Conservation (phyloP, 1,140 invertebrate genomes). For the Lycorma delicatula region DNA sequence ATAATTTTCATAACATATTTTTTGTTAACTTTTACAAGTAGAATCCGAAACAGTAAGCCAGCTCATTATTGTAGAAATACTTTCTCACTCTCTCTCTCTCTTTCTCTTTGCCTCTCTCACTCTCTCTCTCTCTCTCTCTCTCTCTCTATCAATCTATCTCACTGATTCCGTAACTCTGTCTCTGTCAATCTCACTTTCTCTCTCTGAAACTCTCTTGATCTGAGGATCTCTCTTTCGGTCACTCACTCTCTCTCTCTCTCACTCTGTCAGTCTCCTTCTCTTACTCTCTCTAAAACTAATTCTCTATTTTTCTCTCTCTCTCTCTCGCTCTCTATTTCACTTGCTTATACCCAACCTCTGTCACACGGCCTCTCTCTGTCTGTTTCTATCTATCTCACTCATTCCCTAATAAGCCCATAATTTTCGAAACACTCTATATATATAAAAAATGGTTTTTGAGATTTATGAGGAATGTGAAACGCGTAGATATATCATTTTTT, state of each 20-base stretch:
- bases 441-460: no score
- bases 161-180: background rate
- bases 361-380: background rate
- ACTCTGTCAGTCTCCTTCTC: background rate
- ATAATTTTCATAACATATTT: no score
- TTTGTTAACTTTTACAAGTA: no score
- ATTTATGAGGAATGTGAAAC: no score
- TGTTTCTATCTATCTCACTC: background rate
- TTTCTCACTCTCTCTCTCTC: background rate
- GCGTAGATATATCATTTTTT: no score
- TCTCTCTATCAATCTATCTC: background rate
- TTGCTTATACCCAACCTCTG: background rate
- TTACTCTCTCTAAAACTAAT: background rate
- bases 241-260: background rate
- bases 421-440: no score
- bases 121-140: background rate
- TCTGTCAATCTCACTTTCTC: background rate
- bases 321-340: background rate
- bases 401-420: no score
- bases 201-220: background rate
- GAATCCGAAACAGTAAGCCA: no score
- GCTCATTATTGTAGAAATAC: no score
- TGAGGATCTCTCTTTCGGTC: background rate
- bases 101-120: background rate
- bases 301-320: background rate